Base-by-base conservation (phyloP, 2,113 vertebrate genomes). In the Mesitornis unicolor region DNA sequence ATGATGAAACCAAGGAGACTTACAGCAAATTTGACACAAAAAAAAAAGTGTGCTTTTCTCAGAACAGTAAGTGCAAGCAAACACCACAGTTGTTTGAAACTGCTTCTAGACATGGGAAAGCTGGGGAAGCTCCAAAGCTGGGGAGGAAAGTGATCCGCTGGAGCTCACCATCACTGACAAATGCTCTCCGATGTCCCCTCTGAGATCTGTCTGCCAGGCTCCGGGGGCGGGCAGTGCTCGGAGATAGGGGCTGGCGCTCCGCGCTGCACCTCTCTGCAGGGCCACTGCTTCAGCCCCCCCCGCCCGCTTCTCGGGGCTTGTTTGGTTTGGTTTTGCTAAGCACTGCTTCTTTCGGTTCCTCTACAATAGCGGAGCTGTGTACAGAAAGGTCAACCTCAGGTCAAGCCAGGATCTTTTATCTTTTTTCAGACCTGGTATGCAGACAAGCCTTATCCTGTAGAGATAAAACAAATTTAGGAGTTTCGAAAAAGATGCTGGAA, bases 281-380 rank as follows among this genome's bases (percentile, higher is more conserved):
- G 74, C 0, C 0, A 38, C 31, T 0, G 17, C 33, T 8, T 16
- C 7, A 24, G 2, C 36, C 35, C 29, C 36, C 40, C n/a, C 40
- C 1, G 22, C 57, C 73, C 29, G 53, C 84, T 95, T 93, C 95
- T 92, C n/a, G 1, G 47, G 79, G 45, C 80, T 97, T 96, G 86
- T 91, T 97, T 96, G 87, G 28, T 89, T 97, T 94, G 95, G 59
- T 96, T 98, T 95, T 94, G 48, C 65, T 97, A 96, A 97, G 95
- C 90, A 8, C 57, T 95, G 88, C 94, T 93, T 79, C 91, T 97
- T 97, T 98, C 68, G 59, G 82, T 97, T 97, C 92, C 92, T 93
- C 50, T 97, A 94, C 89, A 92, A 91, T 96, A 97, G 89, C 40
- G 7, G 93, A 97, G 80, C 76, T 96, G 86, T 94, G 83, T 69